Evolutionary conservation across 2,113 vertebrate genomes (phyloP).

Genomic region (Bostrychus sinensis): DNA sequence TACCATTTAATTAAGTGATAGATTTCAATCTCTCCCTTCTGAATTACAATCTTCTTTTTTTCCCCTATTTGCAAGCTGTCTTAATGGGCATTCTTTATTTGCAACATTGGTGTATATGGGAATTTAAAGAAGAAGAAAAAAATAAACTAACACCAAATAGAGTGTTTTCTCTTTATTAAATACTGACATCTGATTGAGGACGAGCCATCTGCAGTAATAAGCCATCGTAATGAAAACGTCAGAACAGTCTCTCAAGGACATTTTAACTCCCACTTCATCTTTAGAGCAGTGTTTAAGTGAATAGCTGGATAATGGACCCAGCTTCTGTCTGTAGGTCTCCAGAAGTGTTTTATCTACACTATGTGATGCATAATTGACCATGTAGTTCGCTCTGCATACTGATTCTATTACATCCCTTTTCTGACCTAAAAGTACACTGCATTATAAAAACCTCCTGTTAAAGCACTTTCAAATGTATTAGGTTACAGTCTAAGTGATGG

Average conservation of each 20-base stretch:
- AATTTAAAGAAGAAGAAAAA: neutral
- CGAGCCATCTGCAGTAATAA: neutral
- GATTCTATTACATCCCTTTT: too few species aligned
- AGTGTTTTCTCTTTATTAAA: neutral
- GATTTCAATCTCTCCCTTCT: conserved; percentile 34
- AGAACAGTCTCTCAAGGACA: conserved; percentile 5
- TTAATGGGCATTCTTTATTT: conserved; percentile 15
- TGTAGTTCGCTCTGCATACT: too few species aligned
- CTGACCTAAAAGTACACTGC: too few species aligned
- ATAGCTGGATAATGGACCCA: neutral
- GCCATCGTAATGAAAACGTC: neutral
- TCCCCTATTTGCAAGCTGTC: neutral
- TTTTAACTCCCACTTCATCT: too few species aligned
- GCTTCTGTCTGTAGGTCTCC: neutral
- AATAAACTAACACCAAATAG: neutral
- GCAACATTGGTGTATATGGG: neutral
- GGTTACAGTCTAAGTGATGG: too few species aligned
- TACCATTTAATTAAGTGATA: conserved; percentile 35
- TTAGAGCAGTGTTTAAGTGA: neutral
- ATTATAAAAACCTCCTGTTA: too few species aligned
- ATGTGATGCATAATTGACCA: too few species aligned
- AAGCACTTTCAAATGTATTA: too few species aligned
- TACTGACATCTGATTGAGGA: neutral
- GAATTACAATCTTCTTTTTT: conserved; percentile 6
- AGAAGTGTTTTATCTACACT: too few species aligned